Base-by-base conservation (phyloP, 2,113 vertebrate species). In the Cavia aperea region DNA sequence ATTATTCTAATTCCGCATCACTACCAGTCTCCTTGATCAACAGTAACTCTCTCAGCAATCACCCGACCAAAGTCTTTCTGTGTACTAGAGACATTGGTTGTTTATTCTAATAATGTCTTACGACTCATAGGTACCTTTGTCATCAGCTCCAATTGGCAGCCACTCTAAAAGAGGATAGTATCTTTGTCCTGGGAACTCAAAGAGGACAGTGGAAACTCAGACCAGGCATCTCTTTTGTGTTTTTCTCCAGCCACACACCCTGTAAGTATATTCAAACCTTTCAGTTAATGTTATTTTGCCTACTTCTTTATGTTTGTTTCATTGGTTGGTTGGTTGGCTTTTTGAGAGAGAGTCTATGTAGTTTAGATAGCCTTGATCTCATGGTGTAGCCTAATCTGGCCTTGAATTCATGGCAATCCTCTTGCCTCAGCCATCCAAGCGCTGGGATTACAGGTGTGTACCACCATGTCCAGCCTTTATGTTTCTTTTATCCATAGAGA, bases 221-320 rank as follows among this genome's bases (percentile, higher is more conserved):
- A 86, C 97, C 98, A 1, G 97, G 95, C 58, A 95, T 98, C 18
- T 89, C 91, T 12, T 99, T 99, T 97, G 81, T 99, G 86, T 99
- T 99, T 97, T 99, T 99, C 96, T 98, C 97, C 92, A 99, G 99
- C 94, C 99, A 99, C 91, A 99, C 99, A 14, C 99, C 99, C 8
- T 99, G 99, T 99, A 96, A 98, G 99, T 98, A 95, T 58, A 86
- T 26, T 60, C 31, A 86, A 84, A 13, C 72, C 65, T 96, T 86
- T 62, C 15, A 2, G 78, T 65, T 83, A 36, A 6, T 51, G 5
- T 63, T 66, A 12, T 4, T 10, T 75, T 31, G 54, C 66, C 63
- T 89, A 1, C 33, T 91, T 93, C 24, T 84, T 89, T 72, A 39
- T n/a, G 46, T 77, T 66, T 88, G 19, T 49, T 77, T 46, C 39